phyloP scores from a whole-genome alignment of 2,888 invertebrate genomes.

The Schizotus pectinicornis region DNA sequence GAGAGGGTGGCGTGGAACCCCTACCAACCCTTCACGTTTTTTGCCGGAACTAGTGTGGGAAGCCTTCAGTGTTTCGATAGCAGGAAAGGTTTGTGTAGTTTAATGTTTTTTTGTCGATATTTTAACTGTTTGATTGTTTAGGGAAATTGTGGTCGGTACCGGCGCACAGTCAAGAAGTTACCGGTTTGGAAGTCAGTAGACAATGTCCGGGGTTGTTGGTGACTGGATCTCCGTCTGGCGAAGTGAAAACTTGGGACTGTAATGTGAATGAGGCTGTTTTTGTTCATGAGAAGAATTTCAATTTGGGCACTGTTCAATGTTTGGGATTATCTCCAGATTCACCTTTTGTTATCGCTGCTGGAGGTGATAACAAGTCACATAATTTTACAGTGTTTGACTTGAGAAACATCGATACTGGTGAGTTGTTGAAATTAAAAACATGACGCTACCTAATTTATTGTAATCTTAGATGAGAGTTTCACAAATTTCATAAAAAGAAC shows the following conservation, averaged over 20 bases:
- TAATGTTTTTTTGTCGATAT: not conserved
- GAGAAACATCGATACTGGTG: constrained; percentile 65
- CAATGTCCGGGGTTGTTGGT: constrained; percentile 77
- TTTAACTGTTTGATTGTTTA: constrained; percentile 27
- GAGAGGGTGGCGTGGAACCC: constrained; percentile 88
- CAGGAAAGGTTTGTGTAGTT: constrained; percentile 60
- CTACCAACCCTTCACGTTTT: constrained; percentile 77
- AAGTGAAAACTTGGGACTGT: constrained; percentile 87
- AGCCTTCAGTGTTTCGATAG: constrained; percentile 77
- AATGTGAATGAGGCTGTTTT: constrained; percentile 48
- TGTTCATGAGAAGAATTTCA: constrained; percentile 63
- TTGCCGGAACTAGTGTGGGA: constrained; percentile 70
- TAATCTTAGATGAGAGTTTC: no score
- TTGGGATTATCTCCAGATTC: constrained; percentile 80
- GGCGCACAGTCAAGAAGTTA: constrained; percentile 85
- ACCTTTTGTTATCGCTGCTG: constrained; percentile 79
- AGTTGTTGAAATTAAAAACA: constrained; percentile 28
- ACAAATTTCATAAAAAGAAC: no score
- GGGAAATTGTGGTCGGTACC: constrained; percentile 50
- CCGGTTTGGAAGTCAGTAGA: constrained; percentile 78
- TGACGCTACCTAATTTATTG: constrained; percentile 20
- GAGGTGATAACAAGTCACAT: constrained; percentile 83
- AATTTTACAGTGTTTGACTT: constrained; percentile 75
- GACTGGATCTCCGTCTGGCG: constrained; percentile 80
- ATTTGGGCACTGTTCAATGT: constrained; percentile 77